These are phyloP conservation scores for Lepidurus couesii DNA, from an alignment of 1,140 invertebrate genomes.

Conservation along the genomic window DNA sequence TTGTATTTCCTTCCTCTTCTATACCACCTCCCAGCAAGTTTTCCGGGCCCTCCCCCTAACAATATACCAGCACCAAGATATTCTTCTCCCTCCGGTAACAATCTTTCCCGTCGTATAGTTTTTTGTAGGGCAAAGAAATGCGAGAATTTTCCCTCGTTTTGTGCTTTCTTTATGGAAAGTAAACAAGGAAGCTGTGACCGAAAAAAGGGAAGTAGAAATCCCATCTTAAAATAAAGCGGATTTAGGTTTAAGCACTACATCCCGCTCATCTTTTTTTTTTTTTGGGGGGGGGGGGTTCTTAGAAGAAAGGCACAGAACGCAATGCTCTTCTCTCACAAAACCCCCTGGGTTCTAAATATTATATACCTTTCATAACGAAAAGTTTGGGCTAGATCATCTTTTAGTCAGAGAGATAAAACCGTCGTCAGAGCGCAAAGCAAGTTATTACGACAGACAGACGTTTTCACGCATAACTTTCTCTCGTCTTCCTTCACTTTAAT, in stretches of 20 bases:
- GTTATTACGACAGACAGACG: constrained; percentile 4
- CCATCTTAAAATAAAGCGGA: constrained; percentile 15
- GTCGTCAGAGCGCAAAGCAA: neutral
- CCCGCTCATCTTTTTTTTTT: neutral
- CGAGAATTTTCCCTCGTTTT: neutral
- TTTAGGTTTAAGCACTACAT: neutral
- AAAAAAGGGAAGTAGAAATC: neutral
- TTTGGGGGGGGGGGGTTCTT: too few relatives aligned
- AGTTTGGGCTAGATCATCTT: neutral
- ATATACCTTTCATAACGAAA: neutral
- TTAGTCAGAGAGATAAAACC: neutral
- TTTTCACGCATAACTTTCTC: constrained; percentile 10
- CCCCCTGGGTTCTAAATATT: neutral
- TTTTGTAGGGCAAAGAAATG: neutral
- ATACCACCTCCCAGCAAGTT: neutral
- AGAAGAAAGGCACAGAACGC: neutral
- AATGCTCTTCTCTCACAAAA: neutral
- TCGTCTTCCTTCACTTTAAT: constrained; percentile 3
- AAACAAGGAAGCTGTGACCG: neutral
- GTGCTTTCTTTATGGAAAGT: neutral
- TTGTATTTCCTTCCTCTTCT: neutral
- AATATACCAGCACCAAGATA: neutral
- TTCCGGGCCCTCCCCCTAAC: neutral
- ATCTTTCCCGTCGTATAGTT: neutral
- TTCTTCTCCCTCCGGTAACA: neutral